Evolutionary conservation across 1,140 invertebrate species (phyloP).

Genomic region (Bombus ignitus): DNA sequence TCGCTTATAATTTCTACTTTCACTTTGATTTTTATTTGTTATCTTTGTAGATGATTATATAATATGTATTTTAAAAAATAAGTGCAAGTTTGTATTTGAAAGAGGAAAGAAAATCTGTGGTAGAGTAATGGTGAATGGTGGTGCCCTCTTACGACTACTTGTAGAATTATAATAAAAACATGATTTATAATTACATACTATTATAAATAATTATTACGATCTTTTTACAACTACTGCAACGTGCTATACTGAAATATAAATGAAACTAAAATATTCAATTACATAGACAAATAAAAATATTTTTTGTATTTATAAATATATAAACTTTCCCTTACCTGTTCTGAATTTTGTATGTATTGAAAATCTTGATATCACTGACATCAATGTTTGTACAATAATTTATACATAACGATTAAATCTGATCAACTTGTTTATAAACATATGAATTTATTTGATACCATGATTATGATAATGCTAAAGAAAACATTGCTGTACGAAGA

Average conservation of each 20-base stretch:
- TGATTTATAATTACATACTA: no score
- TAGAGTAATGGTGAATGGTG: constrained; percentile 24
- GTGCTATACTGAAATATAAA: not conserved
- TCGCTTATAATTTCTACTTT: not conserved
- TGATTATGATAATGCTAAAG: no score
- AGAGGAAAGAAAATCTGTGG: not conserved
- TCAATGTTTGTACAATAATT: not conserved
- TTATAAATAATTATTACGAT: not conserved
- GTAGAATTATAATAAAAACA: not conserved
- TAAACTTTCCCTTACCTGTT: not conserved
- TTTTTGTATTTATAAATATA: not conserved
- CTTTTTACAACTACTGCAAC: not conserved
- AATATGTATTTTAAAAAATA: not conserved
- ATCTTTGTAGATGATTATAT: not conserved
- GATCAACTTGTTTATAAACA: not conserved
- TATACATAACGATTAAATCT: not conserved
- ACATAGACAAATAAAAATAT: not conserved
- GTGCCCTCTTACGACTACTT: constrained; percentile 31
- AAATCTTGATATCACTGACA: constrained; percentile 5
- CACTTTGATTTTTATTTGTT: not conserved
- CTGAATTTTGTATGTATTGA: not conserved
- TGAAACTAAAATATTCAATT: not conserved
- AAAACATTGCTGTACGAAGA: not conserved
- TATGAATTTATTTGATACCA: not conserved
- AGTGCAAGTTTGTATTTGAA: not conserved